These are phyloP conservation scores for Meiosimyza platycephala DNA, from an alignment of 2,888 invertebrate species.

Conservation along the genomic window DNA sequence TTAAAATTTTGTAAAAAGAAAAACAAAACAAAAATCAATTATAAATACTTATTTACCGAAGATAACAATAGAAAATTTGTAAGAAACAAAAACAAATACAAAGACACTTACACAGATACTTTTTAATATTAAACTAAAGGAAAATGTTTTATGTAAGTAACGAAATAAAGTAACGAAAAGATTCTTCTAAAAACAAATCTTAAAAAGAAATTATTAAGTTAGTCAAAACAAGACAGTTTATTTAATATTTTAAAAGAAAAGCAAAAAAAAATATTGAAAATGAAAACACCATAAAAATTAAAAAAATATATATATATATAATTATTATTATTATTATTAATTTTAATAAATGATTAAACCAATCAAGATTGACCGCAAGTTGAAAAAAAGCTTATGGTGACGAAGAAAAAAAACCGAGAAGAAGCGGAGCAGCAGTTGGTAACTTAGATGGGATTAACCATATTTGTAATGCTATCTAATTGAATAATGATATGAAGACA, in stretches of 20 bases:
- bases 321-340: background rate
- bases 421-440: background rate
- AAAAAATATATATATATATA: conserved; percentile 2
- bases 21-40: conserved; percentile 5
- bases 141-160: conserved; percentile 6
- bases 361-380: conserved; percentile 23
- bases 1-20: conserved; percentile 33
- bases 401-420: background rate
- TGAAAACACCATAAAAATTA: conserved; percentile 9
- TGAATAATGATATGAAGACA: conserved; percentile 40
- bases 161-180: conserved; percentile 7
- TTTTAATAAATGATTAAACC: conserved; percentile 18
- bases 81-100: conserved; percentile 18
- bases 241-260: conserved; percentile 1
- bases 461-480: conserved; percentile 36
- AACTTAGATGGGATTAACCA: conserved; percentile 14
- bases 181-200: conserved; percentile 11
- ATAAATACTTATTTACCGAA: background rate
- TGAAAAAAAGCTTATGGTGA: background rate
- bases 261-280: background rate
- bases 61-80: conserved; percentile 27
- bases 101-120: conserved; percentile 10
- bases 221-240: conserved; percentile 13
- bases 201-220: conserved; percentile 16
- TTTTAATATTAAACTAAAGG: conserved; percentile 12